Base-by-base conservation (phyloP, 2,888 invertebrate genomes). In the Tineola bisselliella region DNA sequence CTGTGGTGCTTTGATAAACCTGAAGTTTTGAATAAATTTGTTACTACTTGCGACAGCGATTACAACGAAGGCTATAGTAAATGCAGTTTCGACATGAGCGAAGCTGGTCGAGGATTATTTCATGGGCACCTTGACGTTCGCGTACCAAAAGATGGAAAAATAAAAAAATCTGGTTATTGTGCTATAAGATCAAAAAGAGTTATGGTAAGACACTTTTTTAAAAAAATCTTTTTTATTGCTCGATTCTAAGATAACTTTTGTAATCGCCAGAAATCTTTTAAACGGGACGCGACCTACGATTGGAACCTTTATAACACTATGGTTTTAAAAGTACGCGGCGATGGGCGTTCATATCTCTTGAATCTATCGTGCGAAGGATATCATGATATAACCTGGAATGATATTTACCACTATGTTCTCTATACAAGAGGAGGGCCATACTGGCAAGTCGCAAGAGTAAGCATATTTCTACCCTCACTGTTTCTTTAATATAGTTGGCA, bases 341-440 rank as follows among this genome's bases (percentile, higher is more conserved):
- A 99, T 81, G 99, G 99, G 2, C 89, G 99, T 62, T 91, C 92
- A 1, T 99, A 99, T 78, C 81, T 94, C 66, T 75, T 99, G 30
- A 94, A 95, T 77, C 80, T 99, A 60, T 89, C 91, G 58, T 89
- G 90, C 0, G 91, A 92, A 68, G 94, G 93, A 1, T 90, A 90
- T 67, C 93, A 90, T 70, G 98, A 99, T 76, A 79, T 97, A 30
- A 88, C 90, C n/a, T 97, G 95, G 95, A 92, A 95, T 75, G 96
- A 98, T 77, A 89, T 93, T 13, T 96, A 93, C 75, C 91, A 93
- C 69, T 98, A 93, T 78, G 91, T 93, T 0, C 81, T 99, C 4
- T 96, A 91, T 74, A 99, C 99, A 0, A 90, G 98, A 79, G 99
- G 99, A 44, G 98, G 99, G 0, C 99, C 99, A 0, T 98, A 99